These are phyloP conservation scores for Eurytoma californica DNA, from an alignment of 2,888 invertebrate genomes.

Conservation along the genomic window DNA sequence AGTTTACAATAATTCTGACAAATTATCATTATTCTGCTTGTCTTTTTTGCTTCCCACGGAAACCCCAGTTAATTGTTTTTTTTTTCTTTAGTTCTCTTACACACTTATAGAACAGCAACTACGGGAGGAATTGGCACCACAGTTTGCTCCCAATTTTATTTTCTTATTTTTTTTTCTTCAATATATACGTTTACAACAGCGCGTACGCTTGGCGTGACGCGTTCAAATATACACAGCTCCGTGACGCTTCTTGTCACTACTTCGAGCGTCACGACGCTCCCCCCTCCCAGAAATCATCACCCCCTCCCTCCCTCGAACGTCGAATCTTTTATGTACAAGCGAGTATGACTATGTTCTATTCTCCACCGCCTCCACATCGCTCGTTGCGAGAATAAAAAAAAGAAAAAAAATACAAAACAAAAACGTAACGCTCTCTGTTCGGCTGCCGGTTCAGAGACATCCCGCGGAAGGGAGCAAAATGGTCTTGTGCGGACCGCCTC, in stretches of 20 bases:
- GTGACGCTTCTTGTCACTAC: conserved; percentile 6
- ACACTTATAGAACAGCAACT: conserved; percentile 64
- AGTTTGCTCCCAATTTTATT: conserved; percentile 72
- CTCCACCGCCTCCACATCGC: conserved; percentile 1
- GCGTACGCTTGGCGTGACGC: conserved; percentile 33
- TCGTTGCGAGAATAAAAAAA: neutral
- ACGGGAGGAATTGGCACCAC: conserved; percentile 74
- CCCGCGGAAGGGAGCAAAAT: no score
- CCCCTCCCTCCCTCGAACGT: neutral
- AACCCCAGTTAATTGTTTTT: conserved; percentile 19
- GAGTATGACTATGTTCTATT: conserved; percentile 11
- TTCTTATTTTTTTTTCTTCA: neutral
- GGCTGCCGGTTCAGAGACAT: neutral
- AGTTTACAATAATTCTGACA: conserved; percentile 52
- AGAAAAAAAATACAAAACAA: conserved; percentile 11
- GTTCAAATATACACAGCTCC: conserved; percentile 34
- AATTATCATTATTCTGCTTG: conserved; percentile 25
- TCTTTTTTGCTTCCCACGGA: conserved; percentile 4
- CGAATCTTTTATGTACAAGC: conserved; percentile 28
- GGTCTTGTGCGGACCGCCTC: no score
- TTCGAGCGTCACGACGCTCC: neutral
- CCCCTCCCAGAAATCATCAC: neutral
- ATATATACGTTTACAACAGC: conserved; percentile 41
- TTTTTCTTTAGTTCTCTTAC: conserved; percentile 52
- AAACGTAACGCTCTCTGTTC: conserved; percentile 8